Evolutionary conservation across 1,140 invertebrate species (phyloP).

Genomic region (Thaumatotibia leucotreta): DNA sequence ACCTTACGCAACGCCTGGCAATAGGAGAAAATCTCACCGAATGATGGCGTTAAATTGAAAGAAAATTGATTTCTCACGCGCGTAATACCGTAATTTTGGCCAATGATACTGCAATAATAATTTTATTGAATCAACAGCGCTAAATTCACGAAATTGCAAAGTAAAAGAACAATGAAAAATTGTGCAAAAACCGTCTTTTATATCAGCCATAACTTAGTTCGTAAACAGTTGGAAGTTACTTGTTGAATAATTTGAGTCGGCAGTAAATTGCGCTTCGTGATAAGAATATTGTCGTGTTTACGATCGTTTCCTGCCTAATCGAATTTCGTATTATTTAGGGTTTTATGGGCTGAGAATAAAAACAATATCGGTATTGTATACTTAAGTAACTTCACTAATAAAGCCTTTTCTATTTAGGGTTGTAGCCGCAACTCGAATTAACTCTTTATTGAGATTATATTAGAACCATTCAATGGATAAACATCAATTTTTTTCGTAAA

Average conservation of each 20-base stretch:
- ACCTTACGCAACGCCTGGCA: background rate
- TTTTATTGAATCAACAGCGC: background rate
- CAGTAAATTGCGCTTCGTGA: background rate
- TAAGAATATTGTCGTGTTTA: slow-evolving; percentile 9
- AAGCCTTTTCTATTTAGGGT: too few species aligned
- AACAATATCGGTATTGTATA: too few species aligned
- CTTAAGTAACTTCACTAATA: too few species aligned
- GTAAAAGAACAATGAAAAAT: background rate
- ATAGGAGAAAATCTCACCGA: background rate
- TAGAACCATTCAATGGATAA: too few species aligned
- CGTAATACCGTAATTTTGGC: background rate
- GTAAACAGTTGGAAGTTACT: slow-evolving; percentile 8
- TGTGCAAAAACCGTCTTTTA: background rate
- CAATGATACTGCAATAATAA: slow-evolving; percentile 13
- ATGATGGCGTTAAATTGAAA: slow-evolving; percentile 6
- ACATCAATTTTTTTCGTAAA: too few species aligned
- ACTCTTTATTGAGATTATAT: too few species aligned
- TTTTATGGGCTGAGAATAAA: background rate
- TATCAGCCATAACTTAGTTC: background rate
- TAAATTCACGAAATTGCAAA: background rate
- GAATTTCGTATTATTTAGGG: background rate
- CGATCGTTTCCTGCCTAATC: background rate
- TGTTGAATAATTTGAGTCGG: slow-evolving; percentile 11
- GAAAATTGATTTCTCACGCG: slow-evolving; percentile 11
- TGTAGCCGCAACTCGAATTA: too few species aligned